Conservation (phyloP, 2,888 invertebrate genomes). For the Galeruca laticollis region DNA sequence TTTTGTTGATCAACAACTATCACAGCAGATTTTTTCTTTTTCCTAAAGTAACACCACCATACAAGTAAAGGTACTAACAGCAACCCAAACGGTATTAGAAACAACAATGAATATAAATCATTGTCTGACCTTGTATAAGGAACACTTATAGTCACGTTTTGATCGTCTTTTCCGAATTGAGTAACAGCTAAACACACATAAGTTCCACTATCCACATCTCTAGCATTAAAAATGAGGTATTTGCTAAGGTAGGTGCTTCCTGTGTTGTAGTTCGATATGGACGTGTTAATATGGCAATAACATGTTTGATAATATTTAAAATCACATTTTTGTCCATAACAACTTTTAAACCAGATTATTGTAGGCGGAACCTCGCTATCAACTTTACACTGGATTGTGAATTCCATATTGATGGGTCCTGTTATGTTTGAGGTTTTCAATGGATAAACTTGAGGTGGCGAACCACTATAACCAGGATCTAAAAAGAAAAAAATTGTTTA, state of each 20-base stretch:
- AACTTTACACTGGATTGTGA: constrained; percentile 63
- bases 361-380: constrained; percentile 59
- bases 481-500: constrained; percentile 41
- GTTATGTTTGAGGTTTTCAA: constrained; percentile 58
- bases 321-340: constrained; percentile 58
- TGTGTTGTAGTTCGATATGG: constrained; percentile 52
- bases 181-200: constrained; percentile 63
- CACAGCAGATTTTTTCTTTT: constrained; percentile 52
- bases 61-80: constrained; percentile 58
- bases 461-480: constrained; percentile 55
- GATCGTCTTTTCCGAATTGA: constrained; percentile 58
- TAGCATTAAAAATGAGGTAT: constrained; percentile 60
- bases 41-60: constrained; percentile 61
- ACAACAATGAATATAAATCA: constrained; percentile 57
- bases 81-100: constrained; percentile 60
- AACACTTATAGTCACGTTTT: constrained; percentile 57
- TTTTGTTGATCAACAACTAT: constrained; percentile 49
- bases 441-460: constrained; percentile 56
- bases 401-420: constrained; percentile 56
- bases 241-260: constrained; percentile 61
- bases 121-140: constrained; percentile 45
- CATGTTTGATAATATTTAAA: constrained; percentile 56
- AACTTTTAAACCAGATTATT: constrained; percentile 63
- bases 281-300: constrained; percentile 56
- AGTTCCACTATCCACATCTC: constrained; percentile 59